Evolutionary conservation across 2,888 invertebrate genomes (phyloP), one percentile per base, ranked within the genome.

Genomic region (Stenolophus ochropezus): DNA sequence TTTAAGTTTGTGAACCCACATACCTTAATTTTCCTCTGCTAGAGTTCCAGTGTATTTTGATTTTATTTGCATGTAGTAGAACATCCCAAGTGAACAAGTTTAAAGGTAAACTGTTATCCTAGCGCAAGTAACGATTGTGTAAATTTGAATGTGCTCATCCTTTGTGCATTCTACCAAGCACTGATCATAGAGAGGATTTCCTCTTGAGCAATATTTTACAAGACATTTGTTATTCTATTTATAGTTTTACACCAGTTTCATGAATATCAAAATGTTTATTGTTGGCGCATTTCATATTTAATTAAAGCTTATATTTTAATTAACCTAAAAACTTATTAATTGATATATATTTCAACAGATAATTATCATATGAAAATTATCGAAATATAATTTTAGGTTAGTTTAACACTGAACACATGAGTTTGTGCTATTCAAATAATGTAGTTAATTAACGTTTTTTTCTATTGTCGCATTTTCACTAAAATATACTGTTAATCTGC

Each of bases 21-120:
- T 6, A 42, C 33, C 2, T 6, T 11, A 42, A 42, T 42, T 42
- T 42, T 8, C 33, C 11, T 42, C 33, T 11, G 1, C 6, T 42
- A 42, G 11, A 51, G 16, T 51, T 51, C 51, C 14, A 51, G 33
- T 42, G 33, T 42, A 42, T 42, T 21, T n/a, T 58, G 58, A 23
- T 58, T 58, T 58, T 58, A 58, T 58, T 58, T 58, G 58, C 58
- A 58, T 21, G 25, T 23, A n/a, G 61, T 61, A 14, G 27, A 61
- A 25, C 14, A 14, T 61, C 23, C 61, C 23, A 23, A 5, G 61
- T 61, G 20, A 61, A 14, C 25, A 61, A 61, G 25, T 61, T 56
- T 25, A 23, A 23, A 61, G 61, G 11, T 61, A 4, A n/a, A 4
- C 21, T 56, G 56, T 56, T 27, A 69, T 33, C 65, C 65, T 42